Evolutionary conservation across 2,797 vertebrate genomes (phyloP), one percentile per base, ranked within the genome.

Genomic region (Falco biarmicus): DNA sequence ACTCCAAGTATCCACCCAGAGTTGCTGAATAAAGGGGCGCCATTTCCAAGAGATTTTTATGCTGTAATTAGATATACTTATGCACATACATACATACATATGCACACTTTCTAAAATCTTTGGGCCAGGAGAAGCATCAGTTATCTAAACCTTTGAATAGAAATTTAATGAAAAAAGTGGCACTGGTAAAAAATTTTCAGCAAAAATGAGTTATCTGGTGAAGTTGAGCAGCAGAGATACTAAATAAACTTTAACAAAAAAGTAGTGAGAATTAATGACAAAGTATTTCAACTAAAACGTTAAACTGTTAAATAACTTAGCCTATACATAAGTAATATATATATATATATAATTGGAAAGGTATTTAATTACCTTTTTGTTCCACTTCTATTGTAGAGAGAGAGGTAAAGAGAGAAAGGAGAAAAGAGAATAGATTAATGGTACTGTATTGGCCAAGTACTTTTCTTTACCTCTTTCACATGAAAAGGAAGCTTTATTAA

Each of bases 351-450:
- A 37, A 98, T 98, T 98, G 95, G 97, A 98, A 99, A 98, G 98
- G 98, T 98, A 99, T 98, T 99, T 99, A 99, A 99, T 99, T 99
- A 99, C 99, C 99, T 99, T 99, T 99, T 99, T 99, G 99, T 98
- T 99, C 99, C 99, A 99, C 99, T 99, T 99, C 99, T 99, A 99
- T 98, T 98, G 99, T 98, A 99, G 98, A 98, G 97, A 98, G 97
- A 98, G 98, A 98, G 98, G 97, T 98, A 98, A 98, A 98, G 98
- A 98, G 97, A 98, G 98, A 98, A 98, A 98, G 98, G 94, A 98
- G 98, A 98, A 98, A 98, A 98, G 98, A 98, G 97, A 98, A 98
- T 97, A 98, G 98, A 98, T 98, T 98, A 98, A 98, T 98, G 98
- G 97, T 98, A 97, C 97, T 97, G 89, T 98, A 98, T 98, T 98